phyloP scores from a whole-genome alignment of 2,797 vertebrate genomes.

The Hippocampus kuda region DNA sequence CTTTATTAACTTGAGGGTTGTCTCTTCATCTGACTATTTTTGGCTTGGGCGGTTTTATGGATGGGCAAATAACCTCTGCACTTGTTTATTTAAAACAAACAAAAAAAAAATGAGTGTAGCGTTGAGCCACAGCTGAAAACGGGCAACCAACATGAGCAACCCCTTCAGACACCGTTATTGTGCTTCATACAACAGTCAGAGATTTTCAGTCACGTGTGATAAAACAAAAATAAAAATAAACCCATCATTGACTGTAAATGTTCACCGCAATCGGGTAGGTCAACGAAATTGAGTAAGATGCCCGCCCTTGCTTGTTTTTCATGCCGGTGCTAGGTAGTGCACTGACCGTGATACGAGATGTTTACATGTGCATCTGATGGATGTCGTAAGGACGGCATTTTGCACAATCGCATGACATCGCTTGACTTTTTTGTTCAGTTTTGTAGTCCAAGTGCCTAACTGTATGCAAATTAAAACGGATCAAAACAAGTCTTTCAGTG shows the following conservation, averaged over 20 bases:
- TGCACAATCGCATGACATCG: not conserved
- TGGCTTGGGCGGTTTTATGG: no score
- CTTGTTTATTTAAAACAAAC: no score
- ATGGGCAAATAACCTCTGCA: no score
- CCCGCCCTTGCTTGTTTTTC: not conserved
- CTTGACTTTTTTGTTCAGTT: not conserved
- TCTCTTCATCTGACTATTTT: not conserved
- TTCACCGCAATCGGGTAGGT: no score
- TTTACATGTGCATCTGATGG: not conserved
- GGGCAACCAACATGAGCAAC: no score
- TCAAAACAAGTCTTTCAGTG: not conserved
- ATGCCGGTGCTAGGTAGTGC: not conserved
- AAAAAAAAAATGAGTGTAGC: no score
- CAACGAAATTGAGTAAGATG: no score
- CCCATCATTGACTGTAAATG: not conserved
- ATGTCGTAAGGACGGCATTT: not conserved
- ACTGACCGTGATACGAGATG: not conserved
- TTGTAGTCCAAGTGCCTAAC: not conserved
- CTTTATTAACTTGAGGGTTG: not conserved
- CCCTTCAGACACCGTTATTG: no score
- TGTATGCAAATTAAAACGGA: not conserved
- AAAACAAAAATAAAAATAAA: not conserved
- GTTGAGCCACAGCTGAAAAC: no score
- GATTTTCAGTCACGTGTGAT: no score
- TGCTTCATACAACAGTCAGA: no score